Conservation (phyloP, 2,888 invertebrate genomes). For the Scaptodrosophila latifasciaeformis region DNA sequence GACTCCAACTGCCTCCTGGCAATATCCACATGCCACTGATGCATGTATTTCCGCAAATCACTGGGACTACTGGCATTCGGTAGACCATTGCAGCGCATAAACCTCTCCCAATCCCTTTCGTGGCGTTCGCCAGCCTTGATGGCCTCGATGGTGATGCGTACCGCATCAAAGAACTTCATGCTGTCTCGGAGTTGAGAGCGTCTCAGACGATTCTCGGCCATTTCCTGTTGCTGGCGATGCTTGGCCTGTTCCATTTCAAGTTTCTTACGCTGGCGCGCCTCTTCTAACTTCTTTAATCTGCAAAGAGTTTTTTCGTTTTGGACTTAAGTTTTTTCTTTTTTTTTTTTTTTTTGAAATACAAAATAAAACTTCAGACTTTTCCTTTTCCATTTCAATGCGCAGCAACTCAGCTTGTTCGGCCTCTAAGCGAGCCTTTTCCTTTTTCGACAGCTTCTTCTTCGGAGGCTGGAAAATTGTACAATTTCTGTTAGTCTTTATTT, state of each 20-base stretch:
- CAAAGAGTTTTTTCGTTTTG: background rate
- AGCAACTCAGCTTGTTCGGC: constrained; percentile 74
- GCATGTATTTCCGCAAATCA: constrained; percentile 74
- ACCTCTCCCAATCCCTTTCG: constrained; percentile 73
- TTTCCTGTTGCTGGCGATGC: constrained; percentile 71
- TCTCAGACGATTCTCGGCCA: constrained; percentile 71
- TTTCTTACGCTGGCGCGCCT: constrained; percentile 72
- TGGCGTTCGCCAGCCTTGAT: constrained; percentile 67
- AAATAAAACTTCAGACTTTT: constrained; percentile 73
- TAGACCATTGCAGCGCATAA: constrained; percentile 75
- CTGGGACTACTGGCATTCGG: constrained; percentile 73
- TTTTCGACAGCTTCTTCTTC: constrained; percentile 76
- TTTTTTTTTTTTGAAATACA: no score
- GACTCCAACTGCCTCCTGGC: constrained; percentile 57
- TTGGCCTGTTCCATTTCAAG: constrained; percentile 74
- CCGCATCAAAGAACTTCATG: constrained; percentile 68
- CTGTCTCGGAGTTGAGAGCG: constrained; percentile 72
- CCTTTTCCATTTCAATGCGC: constrained; percentile 75
- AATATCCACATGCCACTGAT: constrained; percentile 72
- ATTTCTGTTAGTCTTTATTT: constrained; percentile 13
- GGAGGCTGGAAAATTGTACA: constrained; percentile 63
- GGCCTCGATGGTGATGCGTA: constrained; percentile 62
- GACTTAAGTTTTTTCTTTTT: background rate
- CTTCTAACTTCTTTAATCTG: constrained; percentile 73
- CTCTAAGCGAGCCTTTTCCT: constrained; percentile 74